phyloP scores from a whole-genome alignment of 1,140 invertebrate genomes.

The Spodoptera frugiperda region DNA sequence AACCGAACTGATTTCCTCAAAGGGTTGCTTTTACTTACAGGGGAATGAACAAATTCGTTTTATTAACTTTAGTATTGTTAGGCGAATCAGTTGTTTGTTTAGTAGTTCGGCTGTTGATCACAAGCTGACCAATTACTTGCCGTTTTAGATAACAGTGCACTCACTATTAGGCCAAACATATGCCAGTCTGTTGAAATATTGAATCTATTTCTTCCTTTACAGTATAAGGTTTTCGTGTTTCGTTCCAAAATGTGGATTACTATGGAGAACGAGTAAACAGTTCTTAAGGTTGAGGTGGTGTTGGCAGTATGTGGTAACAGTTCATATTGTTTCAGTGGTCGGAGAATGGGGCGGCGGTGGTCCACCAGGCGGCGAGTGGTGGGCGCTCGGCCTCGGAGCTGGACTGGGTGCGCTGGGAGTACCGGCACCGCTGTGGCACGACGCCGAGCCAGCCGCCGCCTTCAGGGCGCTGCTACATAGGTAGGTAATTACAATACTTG shows the following conservation, averaged over 20 bases:
- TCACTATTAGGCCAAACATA: no score
- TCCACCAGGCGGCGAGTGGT: conserved; percentile 72
- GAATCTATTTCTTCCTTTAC: no score
- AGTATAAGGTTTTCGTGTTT: no score
- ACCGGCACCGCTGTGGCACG: conserved; percentile 69
- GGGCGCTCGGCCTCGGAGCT: conserved; percentile 65
- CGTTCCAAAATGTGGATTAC: no score
- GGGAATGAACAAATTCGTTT: no score
- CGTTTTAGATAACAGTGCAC: no score
- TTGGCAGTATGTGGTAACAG: background rate
- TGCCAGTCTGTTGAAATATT: background rate
- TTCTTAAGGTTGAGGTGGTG: background rate
- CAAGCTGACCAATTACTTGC: no score
- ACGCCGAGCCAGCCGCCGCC: conserved; percentile 71
- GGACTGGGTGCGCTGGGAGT: conserved; percentile 54
- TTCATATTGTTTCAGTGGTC: conserved; percentile 60
- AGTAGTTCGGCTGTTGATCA: no score
- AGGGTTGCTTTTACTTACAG: no score
- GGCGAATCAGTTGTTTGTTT: no score
- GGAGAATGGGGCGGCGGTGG: conserved; percentile 70
- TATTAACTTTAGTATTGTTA: no score
- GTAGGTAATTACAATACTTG: conserved; percentile 48
- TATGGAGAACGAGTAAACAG: background rate
- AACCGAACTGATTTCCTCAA: no score
- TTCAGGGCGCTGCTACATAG: conserved; percentile 75